Conservation (phyloP, 2,888 invertebrate species). For the Clivina fossor region DNA sequence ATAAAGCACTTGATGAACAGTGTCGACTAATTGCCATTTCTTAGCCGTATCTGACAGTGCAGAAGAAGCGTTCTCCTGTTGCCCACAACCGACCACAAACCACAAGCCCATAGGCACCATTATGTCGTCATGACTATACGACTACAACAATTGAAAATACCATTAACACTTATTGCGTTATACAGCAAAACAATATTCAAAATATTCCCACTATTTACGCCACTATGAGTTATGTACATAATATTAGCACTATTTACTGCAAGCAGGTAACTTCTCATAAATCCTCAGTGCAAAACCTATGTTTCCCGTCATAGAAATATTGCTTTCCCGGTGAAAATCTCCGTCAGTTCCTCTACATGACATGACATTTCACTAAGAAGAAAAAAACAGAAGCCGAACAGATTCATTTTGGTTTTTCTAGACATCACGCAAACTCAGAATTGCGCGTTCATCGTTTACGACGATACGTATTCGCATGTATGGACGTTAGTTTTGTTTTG, state of each 20-base stretch:
- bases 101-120: no score
- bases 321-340: slow-evolving; percentile 25
- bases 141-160: no score
- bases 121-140: no score
- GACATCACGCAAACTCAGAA: slow-evolving; percentile 6
- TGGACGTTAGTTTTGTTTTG: no score
- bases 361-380: slow-evolving; percentile 17
- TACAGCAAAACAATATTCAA: no score
- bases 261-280: background rate
- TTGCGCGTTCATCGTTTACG: background rate
- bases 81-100: no score
- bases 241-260: slow-evolving; percentile 3
- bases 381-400: slow-evolving; percentile 17
- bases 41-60: slow-evolving; percentile 19
- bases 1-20: slow-evolving; percentile 25
- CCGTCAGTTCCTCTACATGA: slow-evolving; percentile 19
- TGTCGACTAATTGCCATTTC: slow-evolving; percentile 20
- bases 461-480: background rate
- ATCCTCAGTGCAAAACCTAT: slow-evolving; percentile 15
- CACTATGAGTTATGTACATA: no score
- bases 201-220: no score
- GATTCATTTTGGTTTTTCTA: slow-evolving; percentile 26
- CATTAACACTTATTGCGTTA: no score
- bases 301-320: slow-evolving; percentile 16
- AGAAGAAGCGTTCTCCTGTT: no score